Percentiles rank a stretch among this genome's conserved stretches.
Evolutionary conservation across 2,888 invertebrate species (phyloP).

Genomic region (Acronicta alni): DNA sequence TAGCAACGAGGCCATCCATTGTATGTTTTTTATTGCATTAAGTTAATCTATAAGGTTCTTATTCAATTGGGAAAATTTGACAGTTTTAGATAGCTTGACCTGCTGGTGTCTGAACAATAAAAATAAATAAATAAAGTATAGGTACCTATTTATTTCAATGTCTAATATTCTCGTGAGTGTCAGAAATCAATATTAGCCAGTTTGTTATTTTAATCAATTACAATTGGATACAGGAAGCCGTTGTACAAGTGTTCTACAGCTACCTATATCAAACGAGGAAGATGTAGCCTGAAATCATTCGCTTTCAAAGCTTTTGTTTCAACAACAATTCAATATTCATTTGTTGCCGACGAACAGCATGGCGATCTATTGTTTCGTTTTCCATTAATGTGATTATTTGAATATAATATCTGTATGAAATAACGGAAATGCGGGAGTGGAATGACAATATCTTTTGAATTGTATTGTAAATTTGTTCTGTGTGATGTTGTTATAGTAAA

Average conservation of each 20-base stretch:
- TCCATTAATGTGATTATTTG: slow-evolving; percentile 48
- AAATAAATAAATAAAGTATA: too few species aligned
- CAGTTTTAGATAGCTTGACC: too few species aligned
- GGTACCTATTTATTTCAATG: too few species aligned
- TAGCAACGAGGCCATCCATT: too few species aligned
- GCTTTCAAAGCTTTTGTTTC: slow-evolving; percentile 41
- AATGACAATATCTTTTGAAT: slow-evolving; percentile 5
- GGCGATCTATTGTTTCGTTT: slow-evolving; percentile 35
- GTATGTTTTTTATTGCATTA: too few species aligned
- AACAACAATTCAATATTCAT: slow-evolving; percentile 40
- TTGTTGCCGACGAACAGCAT: slow-evolving; percentile 29
- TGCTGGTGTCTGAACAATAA: too few species aligned
- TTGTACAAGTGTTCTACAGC: not conserved
- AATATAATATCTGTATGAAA: slow-evolving; percentile 29
- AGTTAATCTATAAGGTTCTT: too few species aligned
- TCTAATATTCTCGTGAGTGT: too few species aligned
- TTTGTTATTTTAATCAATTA: too few species aligned
- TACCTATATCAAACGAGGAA: slow-evolving; percentile 7
- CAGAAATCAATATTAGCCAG: too few species aligned
- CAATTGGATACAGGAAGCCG: not conserved
- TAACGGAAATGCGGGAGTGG: slow-evolving; percentile 13
- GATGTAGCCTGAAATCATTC: slow-evolving; percentile 27
- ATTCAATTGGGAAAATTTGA: too few species aligned
- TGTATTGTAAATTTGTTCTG: not conserved
- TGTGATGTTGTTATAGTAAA: too few species aligned